Percentiles rank a stretch among this genome's conserved stretches.
These are phyloP conservation scores for Pissodes strobi DNA, from an alignment of 1,140 invertebrate genomes.

Conservation along the genomic window DNA sequence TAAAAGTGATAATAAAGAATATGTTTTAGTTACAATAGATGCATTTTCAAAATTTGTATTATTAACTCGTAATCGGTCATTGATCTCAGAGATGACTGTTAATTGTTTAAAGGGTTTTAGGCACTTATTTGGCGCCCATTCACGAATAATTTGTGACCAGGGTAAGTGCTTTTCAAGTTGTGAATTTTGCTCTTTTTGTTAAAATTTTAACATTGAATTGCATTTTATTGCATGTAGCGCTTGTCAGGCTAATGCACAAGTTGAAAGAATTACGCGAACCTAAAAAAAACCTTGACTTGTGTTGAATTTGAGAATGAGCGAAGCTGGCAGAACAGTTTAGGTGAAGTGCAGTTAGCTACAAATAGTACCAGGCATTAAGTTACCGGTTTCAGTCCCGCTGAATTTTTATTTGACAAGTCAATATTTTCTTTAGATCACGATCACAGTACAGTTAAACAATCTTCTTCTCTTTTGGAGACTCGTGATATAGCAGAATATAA, in stretches of 20 bases:
- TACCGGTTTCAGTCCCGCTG: no score
- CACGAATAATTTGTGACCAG: slow-evolving; percentile 12
- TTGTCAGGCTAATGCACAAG: slow-evolving; percentile 2
- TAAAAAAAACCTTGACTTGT: slow-evolving; percentile 4
- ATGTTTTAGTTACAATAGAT: slow-evolving; percentile 2
- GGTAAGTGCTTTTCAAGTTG: no score
- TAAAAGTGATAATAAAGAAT: neutral
- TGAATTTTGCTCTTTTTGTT: slow-evolving; percentile 4
- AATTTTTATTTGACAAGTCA: no score
- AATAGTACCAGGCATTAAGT: slow-evolving; percentile 4
- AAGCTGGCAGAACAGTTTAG: slow-evolving; percentile 6
- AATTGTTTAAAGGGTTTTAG: neutral
- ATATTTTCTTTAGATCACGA: no score
- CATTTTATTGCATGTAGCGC: neutral
- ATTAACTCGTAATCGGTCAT: neutral
- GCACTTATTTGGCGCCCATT: slow-evolving; percentile 4
- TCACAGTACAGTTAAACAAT: no score
- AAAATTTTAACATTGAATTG: slow-evolving; percentile 1
- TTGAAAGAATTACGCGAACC: slow-evolving; percentile 11
- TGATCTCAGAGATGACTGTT: neutral
- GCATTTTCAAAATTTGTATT: slow-evolving; percentile 3
- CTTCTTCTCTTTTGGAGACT: no score
- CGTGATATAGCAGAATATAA: no score
- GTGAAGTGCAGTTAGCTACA: slow-evolving; percentile 4
- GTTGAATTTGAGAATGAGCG: neutral